Percentiles rank a stretch among this genome's conserved stretches.
Evolutionary conservation across 1,140 invertebrate species (phyloP).

Genomic region (Leptopilina clavipes): DNA sequence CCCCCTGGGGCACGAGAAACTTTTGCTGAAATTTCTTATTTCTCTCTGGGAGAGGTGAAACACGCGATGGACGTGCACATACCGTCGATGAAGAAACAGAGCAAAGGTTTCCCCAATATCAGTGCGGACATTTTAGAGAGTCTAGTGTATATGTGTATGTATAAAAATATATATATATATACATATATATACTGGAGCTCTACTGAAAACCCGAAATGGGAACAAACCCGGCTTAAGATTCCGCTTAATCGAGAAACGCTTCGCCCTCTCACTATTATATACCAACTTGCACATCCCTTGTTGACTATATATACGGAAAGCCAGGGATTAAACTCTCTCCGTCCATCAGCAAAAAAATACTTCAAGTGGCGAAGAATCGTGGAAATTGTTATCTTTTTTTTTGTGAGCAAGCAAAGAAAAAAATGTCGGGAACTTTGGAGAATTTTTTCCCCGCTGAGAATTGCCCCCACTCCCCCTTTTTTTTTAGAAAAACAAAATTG

Average conservation of each 20-base stretch:
- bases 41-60: not conserved
- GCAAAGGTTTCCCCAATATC: too few relatives aligned
- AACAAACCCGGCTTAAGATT: slow-evolving; percentile 61
- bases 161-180: not conserved
- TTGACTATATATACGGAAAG: slow-evolving; percentile 47
- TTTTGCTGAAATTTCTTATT: not conserved
- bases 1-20: slow-evolving; percentile 39
- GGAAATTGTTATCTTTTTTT: not conserved
- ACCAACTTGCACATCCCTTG: slow-evolving; percentile 49
- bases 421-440: slow-evolving; percentile 42
- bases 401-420: too few relatives aligned
- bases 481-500: too few relatives aligned
- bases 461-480: too few relatives aligned
- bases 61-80: not conserved
- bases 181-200: slow-evolving; percentile 25
- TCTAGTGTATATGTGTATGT: too few relatives aligned
- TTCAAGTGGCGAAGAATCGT: slow-evolving; percentile 21
- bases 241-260: slow-evolving; percentile 51
- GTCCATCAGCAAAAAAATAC: slow-evolving; percentile 49
- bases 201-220: slow-evolving; percentile 51
- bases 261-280: slow-evolving; percentile 47
- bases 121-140: too few relatives aligned
- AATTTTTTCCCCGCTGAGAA: not conserved
- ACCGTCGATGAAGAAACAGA: too few relatives aligned
- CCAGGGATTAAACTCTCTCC: slow-evolving; percentile 58